Evolutionary conservation across 2,113 vertebrate species (phyloP).

Genomic region (Rynchops niger): DNA sequence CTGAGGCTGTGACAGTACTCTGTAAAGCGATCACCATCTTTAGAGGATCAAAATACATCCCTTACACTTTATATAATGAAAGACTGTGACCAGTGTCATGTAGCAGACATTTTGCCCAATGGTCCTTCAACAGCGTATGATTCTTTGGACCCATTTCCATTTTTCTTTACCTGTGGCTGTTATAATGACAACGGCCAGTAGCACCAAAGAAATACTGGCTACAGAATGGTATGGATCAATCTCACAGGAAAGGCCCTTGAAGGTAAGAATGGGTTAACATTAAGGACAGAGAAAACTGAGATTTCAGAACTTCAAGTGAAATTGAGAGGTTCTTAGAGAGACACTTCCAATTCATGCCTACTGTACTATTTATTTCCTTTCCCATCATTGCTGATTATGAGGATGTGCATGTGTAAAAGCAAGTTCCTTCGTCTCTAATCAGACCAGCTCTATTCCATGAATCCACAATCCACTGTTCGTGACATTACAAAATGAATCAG

Average conservation of each 20-base stretch:
- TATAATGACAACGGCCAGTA: not conserved
- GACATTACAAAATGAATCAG: slow-evolving; percentile 46
- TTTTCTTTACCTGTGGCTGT: not conserved
- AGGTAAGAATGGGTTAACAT: not conserved
- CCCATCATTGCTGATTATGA: slow-evolving; percentile 35
- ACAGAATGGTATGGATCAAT: not conserved
- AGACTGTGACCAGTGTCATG: not conserved
- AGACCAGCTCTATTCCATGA: not conserved
- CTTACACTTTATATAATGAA: not conserved
- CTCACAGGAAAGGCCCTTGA: not conserved
- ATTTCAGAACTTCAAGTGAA: slow-evolving; percentile 2
- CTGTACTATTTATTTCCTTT: slow-evolving; percentile 37
- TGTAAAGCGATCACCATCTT: not conserved
- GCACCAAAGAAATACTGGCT: not conserved
- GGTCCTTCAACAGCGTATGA: not conserved
- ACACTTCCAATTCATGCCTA: slow-evolving; percentile 22
- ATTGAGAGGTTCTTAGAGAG: slow-evolving; percentile 18
- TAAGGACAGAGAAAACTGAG: not conserved
- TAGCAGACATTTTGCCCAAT: not conserved
- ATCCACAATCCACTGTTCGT: slow-evolving; percentile 25
- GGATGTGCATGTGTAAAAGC: not conserved
- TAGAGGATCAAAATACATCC: not conserved
- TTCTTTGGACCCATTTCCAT: not conserved
- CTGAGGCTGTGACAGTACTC: not conserved
- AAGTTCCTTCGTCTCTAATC: slow-evolving; percentile 29